These are phyloP conservation scores for Sphaeramia orbicularis DNA, from an alignment of 2,797 vertebrate species.

Conservation along the genomic window DNA sequence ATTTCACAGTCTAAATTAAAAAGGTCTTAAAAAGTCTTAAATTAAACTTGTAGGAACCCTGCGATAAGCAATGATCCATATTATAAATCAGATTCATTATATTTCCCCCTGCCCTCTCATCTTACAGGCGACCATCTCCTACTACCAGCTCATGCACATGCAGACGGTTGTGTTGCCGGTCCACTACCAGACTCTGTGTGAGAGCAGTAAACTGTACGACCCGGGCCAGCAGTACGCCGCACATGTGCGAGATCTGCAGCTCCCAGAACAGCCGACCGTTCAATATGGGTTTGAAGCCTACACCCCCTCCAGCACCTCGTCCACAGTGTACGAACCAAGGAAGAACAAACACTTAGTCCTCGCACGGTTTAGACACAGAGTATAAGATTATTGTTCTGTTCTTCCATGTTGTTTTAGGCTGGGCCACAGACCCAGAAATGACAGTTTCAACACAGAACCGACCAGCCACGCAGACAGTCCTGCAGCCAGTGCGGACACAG, in stretches of 20 bases:
- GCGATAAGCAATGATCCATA: no score
- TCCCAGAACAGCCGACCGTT: slow-evolving; percentile 85
- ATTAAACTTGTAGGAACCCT: no score
- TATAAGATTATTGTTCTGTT: not conserved
- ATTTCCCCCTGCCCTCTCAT: not conserved
- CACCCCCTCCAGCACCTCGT: slow-evolving; percentile 68
- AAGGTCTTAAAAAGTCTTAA: no score
- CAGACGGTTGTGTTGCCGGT: slow-evolving; percentile 93
- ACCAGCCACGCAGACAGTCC: slow-evolving; percentile 55
- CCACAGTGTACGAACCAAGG: slow-evolving; percentile 70
- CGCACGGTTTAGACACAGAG: no score
- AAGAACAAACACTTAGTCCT: no score
- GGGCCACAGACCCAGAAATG: slow-evolving; percentile 84
- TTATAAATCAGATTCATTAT: not conserved
- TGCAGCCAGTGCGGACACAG: slow-evolving; percentile 58
- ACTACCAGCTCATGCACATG: slow-evolving; percentile 97
- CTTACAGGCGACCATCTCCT: slow-evolving; percentile 93
- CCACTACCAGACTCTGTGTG: slow-evolving; percentile 96
- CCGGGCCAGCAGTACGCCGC: slow-evolving; percentile 95
- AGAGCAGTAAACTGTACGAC: slow-evolving; percentile 98
- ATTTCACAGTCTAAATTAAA: no score
- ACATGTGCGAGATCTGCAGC: slow-evolving; percentile 91
- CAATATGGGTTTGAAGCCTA: slow-evolving; percentile 93
- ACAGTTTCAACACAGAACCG: slow-evolving; percentile 86
- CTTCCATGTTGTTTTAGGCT: slow-evolving; percentile 46